Evolutionary conservation across 2,888 invertebrate species (phyloP), one percentile per base, ranked within the genome.

Genomic region (Leptopilina myrica): DNA sequence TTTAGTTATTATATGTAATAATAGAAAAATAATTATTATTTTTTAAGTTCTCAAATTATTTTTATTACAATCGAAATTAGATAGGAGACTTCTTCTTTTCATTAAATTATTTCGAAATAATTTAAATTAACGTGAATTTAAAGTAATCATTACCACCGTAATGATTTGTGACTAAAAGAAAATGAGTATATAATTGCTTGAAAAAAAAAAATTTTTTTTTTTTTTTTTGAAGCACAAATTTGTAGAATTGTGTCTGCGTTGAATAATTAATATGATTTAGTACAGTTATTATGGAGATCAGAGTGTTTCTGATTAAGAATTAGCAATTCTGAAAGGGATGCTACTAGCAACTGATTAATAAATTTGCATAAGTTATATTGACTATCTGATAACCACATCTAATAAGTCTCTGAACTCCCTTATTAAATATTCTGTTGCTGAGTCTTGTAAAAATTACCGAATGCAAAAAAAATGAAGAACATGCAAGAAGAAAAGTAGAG

Each of bases 331-430:
- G 40, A 56, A 73, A 73, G 56, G 56, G 33, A 56, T 59, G 73
- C 73, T 73, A 33, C 73, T 56, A 53, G 73, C 73, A 73, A 56
- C 73, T 73, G 73, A 73, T 56, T 73, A 73, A 59, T 73, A 73
- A 73, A 73, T 73, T 56, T 73, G 56, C 73, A 73, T 73, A 33
- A 73, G 73, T 73, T 56, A 73, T 56, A 59, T 59, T 73, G 56
- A 73, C 73, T 56, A 73, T 59, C 73, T 73, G 73, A 53, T 59
- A 56, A n/a, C 73, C 73, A 73, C 15, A 33, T 56, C 56, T n/a
- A 26, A 73, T 33, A 73, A 53, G n/a, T 40, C 33, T 33, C n/a
- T 33, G 33, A n/a, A 56, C 33, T 56, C n/a, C 56, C 56, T 59
- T 40, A 40, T 73, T 56, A 56, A 40, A 53, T 14, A 73, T 56